Base-by-base conservation (phyloP, 2,797 vertebrate genomes). In the Sarcoramphus papa region DNA sequence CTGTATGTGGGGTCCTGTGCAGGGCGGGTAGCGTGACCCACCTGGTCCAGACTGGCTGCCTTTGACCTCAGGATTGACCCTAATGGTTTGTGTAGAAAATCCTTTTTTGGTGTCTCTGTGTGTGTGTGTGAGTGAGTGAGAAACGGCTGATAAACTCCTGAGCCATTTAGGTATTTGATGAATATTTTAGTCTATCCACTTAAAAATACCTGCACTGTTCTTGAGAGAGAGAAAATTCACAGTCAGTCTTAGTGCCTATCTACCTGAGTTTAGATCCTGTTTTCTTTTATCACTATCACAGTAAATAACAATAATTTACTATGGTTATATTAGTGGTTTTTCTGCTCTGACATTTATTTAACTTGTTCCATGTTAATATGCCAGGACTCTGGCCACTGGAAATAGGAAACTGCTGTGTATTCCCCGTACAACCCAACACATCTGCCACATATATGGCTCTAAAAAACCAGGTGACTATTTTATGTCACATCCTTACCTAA, bases 1-100 rank as follows among this genome's bases (percentile, higher is more conserved):
- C 25, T 33, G 14, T 31, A 31, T 11, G 16, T 16, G 54, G 19
- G 23, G 50, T 57, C 31, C 50, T 53, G 31, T 8, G 19, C n/a
- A 23, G 20, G 54, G 27, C 1, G 0, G 8, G 5, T 47, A 25
- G 35, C 1, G 0, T 57, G 54, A 41, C 37, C 23, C 17, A 9
- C 16, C 14, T 53, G n/a, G 27, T 69, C 45, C n/a, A 41, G 14
- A 19, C 33, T 23, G 40, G 9, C 48, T 83, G 54, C 22, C 41
- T 47, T 69, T 69, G 40, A 75, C 62, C 51, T 70, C 31, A 63
- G 40, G 48, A 47, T 21, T 72, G 33, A 72, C 51, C 21, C 16
- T 18, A 50, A 40, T 5, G 7, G 7, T 74, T 63, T 87, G n/a
- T 48, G 21, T 48, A 53, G 35, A 47, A 84, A 43, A 53, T 24